A percentile compares a stretch with the other conserved stretches of the same genome.
phyloP scores from a whole-genome alignment of 2,113 vertebrate species.

The Chiloscyllium plagiosum region DNA sequence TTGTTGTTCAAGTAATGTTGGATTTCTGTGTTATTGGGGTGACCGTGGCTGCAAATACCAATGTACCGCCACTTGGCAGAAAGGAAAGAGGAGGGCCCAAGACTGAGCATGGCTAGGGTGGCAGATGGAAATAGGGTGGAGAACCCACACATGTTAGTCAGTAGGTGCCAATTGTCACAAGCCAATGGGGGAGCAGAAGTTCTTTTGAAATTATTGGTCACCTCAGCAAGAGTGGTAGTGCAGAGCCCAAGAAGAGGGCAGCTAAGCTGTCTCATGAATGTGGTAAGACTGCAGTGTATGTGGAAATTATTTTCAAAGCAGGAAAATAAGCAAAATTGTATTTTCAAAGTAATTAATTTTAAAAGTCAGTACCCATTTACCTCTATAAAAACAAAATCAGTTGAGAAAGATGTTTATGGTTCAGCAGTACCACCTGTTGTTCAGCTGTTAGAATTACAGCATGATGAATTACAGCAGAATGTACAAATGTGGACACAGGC shows the following conservation, averaged over 20 bases:
- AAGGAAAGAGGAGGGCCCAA: background rate
- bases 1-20: background rate
- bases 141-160: background rate
- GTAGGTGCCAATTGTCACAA: background rate
- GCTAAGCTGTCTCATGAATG: background rate
- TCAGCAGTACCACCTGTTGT: background rate
- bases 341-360: background rate
- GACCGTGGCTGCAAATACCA: background rate
- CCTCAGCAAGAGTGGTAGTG: background rate
- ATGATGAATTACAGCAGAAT: background rate
- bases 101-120: background rate
- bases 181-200: background rate
- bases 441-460: background rate
- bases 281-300: background rate
- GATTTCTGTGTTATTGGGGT: background rate
- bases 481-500: background rate
- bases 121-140: background rate
- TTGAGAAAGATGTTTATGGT: background rate
- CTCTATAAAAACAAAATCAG: background rate
- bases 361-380: background rate
- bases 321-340: background rate
- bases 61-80: background rate
- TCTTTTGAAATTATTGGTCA: background rate
- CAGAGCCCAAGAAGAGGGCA: background rate
- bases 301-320: background rate